These are phyloP conservation scores for Tiaroga cobitis DNA, from an alignment of 2,797 vertebrate genomes.

Conservation along the genomic window DNA sequence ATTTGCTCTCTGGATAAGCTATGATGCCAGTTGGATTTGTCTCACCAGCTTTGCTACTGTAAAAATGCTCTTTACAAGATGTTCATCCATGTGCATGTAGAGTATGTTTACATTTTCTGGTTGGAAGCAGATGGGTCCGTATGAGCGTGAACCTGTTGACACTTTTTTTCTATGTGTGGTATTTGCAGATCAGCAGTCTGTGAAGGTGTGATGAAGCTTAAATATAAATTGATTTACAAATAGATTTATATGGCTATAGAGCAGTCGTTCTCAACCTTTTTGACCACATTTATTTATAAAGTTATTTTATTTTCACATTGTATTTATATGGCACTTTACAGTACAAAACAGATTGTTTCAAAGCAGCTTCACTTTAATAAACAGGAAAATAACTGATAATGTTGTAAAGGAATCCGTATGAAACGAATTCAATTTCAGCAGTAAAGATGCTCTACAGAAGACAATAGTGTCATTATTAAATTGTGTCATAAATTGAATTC, in stretches of 20 bases:
- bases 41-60: conserved; percentile 5
- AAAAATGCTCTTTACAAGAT: background rate
- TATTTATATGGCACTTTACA: background rate
- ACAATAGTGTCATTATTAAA: too few species aligned
- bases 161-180: background rate
- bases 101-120: background rate
- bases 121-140: background rate
- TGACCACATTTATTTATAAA: background rate
- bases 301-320: too few species aligned
- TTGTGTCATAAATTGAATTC: too few species aligned
- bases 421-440: background rate
- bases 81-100: background rate
- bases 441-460: too few species aligned
- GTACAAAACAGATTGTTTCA: background rate
- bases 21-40: background rate
- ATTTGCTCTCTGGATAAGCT: conserved; percentile 28
- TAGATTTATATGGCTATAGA: background rate
- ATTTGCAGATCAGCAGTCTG: background rate
- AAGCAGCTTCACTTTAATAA: background rate
- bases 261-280: background rate
- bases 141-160: background rate
- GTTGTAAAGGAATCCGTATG: background rate
- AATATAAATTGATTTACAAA: background rate
- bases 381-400: background rate
- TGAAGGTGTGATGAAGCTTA: background rate